Evolutionary conservation across 2,888 invertebrate species (phyloP).

Genomic region (Epistrophe eligans): DNA sequence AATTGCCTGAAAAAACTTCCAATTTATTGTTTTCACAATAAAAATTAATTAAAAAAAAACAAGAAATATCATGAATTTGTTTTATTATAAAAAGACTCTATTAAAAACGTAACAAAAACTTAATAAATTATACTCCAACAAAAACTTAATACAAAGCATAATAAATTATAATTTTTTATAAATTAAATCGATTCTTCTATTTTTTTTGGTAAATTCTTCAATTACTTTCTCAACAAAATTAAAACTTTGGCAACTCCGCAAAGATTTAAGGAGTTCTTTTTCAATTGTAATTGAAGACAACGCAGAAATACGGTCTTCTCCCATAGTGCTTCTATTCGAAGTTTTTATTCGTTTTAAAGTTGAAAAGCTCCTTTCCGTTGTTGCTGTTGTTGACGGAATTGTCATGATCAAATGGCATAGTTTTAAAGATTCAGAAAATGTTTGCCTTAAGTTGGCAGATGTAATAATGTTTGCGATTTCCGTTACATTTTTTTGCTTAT

Average conservation of each 20-base stretch:
- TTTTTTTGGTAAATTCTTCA: slow-evolving; percentile 18
- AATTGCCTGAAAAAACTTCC: background rate
- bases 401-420: slow-evolving; percentile 45
- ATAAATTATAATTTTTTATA: slow-evolving; percentile 11
- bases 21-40: slow-evolving; percentile 17
- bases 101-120: background rate
- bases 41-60: slow-evolving; percentile 8
- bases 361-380: slow-evolving; percentile 12
- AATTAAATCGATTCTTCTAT: background rate
- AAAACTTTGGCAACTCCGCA: slow-evolving; percentile 13
- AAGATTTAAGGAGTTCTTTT: slow-evolving; percentile 1
- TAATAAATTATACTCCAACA: slow-evolving; percentile 14
- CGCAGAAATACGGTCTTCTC: slow-evolving; percentile 33
- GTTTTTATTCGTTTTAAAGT: slow-evolving; percentile 32
- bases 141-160: background rate
- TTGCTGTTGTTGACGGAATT: slow-evolving; percentile 41
- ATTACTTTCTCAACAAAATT: slow-evolving; percentile 24
- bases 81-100: background rate
- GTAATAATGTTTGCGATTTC: slow-evolving; percentile 40
- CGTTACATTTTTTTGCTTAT: no score
- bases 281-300: slow-evolving; percentile 43
- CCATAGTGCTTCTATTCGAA: slow-evolving; percentile 31
- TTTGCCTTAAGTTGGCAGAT: slow-evolving; percentile 45
- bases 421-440: slow-evolving; percentile 41
- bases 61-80: background rate